Base-by-base conservation (phyloP, 2,113 vertebrate species). In the Urocitellus parryii region DNA sequence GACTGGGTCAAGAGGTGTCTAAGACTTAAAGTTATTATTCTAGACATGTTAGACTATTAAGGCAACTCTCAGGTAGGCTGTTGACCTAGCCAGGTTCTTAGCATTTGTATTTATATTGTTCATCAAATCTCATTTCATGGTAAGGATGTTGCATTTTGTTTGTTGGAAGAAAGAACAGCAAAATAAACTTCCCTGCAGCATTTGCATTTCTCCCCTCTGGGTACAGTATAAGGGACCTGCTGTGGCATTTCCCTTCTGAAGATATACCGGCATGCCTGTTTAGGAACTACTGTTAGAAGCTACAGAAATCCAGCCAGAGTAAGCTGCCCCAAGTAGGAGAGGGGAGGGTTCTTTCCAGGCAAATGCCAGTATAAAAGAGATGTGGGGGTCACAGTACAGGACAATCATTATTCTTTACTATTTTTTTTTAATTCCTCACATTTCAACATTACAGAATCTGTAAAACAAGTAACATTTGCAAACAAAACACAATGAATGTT, bases 231-330 rank as follows among this genome's bases (percentile, higher is more conserved):
- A n/a, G 27, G 27, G 68, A 76, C 45, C 16, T n/a, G 51, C 12
- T 53, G 48, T 32, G 42, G 61, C 1, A 4, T 22, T 45, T 53
- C 20, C n/a, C 6, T 13, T 74, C 20, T 7, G 20, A 12, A 70
- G 0, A 14, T 0, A 16, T 0, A 20, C 42, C 61, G 12, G 53
- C 0, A 1, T 29, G 24, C 24, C 10, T 88, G 29, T 34, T 63
- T 42, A 42, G 7, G 0, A 56, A 67, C 14, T 42, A 27, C 8
- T 39, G 24, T 39, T 17, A 73, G 53, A 73, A 51, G 42, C 24
- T n/a, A 39, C 25, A 81, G 22, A 68, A 74, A 3, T n/a, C 63
- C 6, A 4, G 18, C 32, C 32, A 84, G 61, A 63, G 39, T 20
- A 72, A 73, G 5, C 5, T 65, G 5, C 27, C 77, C 53, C 37